Conservation (phyloP, 2,888 invertebrate species). For the Tinea pellionella region DNA sequence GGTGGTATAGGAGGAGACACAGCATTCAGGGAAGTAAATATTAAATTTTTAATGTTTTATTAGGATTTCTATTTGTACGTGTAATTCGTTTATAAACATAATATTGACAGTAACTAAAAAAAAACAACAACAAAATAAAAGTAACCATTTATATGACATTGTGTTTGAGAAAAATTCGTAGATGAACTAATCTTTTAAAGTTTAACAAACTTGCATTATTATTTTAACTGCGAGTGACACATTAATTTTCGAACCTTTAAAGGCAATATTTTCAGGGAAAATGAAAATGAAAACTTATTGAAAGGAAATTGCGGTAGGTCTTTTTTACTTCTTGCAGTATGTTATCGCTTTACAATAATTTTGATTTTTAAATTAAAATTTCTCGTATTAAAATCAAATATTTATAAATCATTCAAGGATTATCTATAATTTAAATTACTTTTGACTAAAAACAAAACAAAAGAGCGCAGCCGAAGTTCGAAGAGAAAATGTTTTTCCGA, state of each 20-base stretch:
- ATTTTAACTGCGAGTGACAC: neutral
- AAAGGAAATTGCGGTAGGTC: neutral
- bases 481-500: constrained; percentile 44
- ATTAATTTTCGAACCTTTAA: neutral
- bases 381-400: neutral
- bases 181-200: neutral
- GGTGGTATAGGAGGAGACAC: no score
- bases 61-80: no score
- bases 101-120: no score
- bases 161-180: neutral
- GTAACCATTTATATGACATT: no score
- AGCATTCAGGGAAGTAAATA: no score
- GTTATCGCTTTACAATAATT: neutral
- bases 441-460: constrained; percentile 40
- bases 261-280: neutral
- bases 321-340: neutral
- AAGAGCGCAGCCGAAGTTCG: constrained; percentile 32
- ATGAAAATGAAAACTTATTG: neutral
- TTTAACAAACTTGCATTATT: neutral
- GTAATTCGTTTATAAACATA: no score
- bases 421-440: constrained; percentile 16
- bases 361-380: neutral
- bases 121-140: no score
- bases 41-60: no score
- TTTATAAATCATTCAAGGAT: neutral